These are phyloP conservation scores for Julus scandinavius DNA, from an alignment of 2,888 invertebrate genomes.

Conservation along the genomic window DNA sequence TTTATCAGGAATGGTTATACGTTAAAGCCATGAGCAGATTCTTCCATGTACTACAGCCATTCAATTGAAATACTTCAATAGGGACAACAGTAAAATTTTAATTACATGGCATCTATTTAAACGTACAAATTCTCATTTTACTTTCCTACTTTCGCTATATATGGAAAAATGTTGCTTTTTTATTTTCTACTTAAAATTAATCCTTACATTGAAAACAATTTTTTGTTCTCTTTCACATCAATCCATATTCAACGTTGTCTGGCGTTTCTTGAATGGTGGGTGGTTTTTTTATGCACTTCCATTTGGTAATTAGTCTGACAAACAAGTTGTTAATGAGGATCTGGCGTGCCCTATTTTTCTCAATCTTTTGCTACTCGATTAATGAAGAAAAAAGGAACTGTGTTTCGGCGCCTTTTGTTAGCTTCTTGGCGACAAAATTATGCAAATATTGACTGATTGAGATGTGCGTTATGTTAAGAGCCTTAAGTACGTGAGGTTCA, in stretches of 20 bases:
- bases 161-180: neutral
- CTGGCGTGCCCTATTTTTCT: neutral
- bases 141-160: too few species aligned
- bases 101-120: too few species aligned
- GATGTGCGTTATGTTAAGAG: slow-evolving; percentile 9
- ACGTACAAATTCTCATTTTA: neutral
- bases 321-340: slow-evolving; percentile 21
- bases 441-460: slow-evolving; percentile 39
- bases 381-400: neutral
- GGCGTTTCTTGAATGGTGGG: neutral
- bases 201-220: neutral
- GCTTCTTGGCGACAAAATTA: slow-evolving; percentile 15
- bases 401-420: neutral
- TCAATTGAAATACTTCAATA: too few species aligned
- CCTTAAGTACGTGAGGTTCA: neutral
- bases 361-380: neutral
- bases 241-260: neutral
- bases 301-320: slow-evolving; percentile 31
- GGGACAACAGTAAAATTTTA: too few species aligned
- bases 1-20: too few species aligned
- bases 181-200: neutral
- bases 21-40: too few species aligned
- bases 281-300: neutral
- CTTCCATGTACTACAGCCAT: too few species aligned
- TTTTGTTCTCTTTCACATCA: neutral